Conservation (phyloP, 2,797 vertebrate species). For the Xenops minutus region DNA sequence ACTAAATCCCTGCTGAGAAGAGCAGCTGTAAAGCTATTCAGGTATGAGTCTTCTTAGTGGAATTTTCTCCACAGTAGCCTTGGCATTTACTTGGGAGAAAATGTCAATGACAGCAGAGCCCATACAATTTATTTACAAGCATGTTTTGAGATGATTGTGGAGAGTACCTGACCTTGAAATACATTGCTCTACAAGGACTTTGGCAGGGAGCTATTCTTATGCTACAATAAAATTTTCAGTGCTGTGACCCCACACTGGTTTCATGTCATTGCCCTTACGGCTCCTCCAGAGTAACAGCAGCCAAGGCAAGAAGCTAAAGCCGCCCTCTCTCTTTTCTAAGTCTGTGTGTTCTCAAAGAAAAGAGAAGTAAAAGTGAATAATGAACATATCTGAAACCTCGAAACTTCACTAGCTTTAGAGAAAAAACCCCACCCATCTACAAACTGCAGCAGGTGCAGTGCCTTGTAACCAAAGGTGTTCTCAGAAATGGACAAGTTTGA, state of each 20-base stretch:
- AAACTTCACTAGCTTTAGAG: neutral
- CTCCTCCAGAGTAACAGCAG: neutral
- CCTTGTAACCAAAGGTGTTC: neutral
- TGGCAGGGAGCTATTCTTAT: neutral
- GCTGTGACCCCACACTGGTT: neutral
- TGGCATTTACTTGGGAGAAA: neutral
- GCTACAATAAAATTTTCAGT: neutral
- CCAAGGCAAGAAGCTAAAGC: neutral
- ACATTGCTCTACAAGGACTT: neutral
- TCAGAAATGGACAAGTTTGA: neutral
- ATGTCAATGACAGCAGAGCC: neutral
- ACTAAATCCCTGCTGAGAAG: conserved; percentile 12
- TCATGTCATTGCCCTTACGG: accelerated
- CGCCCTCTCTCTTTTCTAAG: neutral
- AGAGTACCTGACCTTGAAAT: neutral
- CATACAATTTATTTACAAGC: neutral
- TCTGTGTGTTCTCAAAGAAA: neutral
- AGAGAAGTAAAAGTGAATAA: neutral
- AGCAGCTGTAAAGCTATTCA: neutral
- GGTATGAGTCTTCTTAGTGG: neutral
- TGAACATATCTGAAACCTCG: neutral
- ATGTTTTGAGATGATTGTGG: neutral
- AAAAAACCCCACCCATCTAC: neutral
- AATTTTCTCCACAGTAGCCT: neutral
- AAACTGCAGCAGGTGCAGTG: neutral